Percentiles rank a stretch among this genome's conserved stretches.
phyloP scores from a whole-genome alignment of 35 echinoderm and acorn worm genomes.

The Chiridota heheva region DNA sequence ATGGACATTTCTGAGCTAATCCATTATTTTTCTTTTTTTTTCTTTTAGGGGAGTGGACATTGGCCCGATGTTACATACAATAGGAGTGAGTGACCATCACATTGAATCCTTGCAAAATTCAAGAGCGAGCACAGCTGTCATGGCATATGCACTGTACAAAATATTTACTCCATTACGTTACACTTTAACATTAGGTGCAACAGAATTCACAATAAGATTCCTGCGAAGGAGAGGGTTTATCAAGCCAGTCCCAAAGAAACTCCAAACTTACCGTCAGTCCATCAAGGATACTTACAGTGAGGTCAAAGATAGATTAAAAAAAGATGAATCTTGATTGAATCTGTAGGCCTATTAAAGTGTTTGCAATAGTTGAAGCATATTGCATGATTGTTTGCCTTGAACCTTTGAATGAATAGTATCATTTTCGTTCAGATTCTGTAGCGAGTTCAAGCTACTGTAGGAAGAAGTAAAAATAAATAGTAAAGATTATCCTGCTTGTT shows the following conservation, averaged over 20 bases:
- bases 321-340: neutral
- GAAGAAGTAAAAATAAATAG: no score
- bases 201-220: slow-evolving; percentile 72
- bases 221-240: slow-evolving; percentile 78
- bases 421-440: no score
- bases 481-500: no score
- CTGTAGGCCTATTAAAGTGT: no score
- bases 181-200: slow-evolving; percentile 84
- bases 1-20: no score
- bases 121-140: slow-evolving; percentile 76
- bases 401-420: no score
- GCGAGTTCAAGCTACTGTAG: no score
- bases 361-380: no score
- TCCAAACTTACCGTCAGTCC: slow-evolving; percentile 82
- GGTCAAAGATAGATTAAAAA: slow-evolving; percentile 67
- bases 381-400: no score
- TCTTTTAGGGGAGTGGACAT: slow-evolving; percentile 85
- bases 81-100: slow-evolving; percentile 87
- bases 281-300: slow-evolving; percentile 68
- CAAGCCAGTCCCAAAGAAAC: slow-evolving; percentile 68
- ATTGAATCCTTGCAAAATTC: slow-evolving; percentile 72
- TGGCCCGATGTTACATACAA: slow-evolving; percentile 64
- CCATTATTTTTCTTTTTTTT: slow-evolving; percentile 36
- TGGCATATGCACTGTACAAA: slow-evolving; percentile 97
- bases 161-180: slow-evolving; percentile 89